phyloP scores from a whole-genome alignment of 2,797 vertebrate species.

The Arrhamphus sclerolepis region DNA sequence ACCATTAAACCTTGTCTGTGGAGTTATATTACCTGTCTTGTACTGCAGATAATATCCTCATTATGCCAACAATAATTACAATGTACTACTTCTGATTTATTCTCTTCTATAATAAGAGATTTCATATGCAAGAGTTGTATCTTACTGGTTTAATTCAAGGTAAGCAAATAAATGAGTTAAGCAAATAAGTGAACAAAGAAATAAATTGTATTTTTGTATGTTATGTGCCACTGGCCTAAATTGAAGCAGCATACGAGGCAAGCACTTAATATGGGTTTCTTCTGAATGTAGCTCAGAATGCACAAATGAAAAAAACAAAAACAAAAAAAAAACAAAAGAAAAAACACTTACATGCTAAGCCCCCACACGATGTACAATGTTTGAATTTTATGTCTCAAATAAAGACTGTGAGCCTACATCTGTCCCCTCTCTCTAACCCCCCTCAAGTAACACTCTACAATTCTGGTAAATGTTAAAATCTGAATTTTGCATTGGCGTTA shows the following conservation, averaged over 20 bases:
- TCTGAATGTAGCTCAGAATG: slow-evolving; percentile 19
- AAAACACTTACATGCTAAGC: slow-evolving; percentile 37
- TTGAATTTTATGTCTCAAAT: slow-evolving; percentile 45
- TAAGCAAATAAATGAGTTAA: not conserved
- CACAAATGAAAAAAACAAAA: slow-evolving; percentile 20
- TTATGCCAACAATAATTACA: slow-evolving; percentile 17
- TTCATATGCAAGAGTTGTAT: not conserved
- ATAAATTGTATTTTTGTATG: no score
- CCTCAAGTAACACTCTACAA: slow-evolving; percentile 39
- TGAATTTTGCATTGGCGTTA: slow-evolving; percentile 3
- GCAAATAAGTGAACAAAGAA: no score
- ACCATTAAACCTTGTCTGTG: not conserved
- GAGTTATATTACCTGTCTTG: not conserved
- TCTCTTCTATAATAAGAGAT: not conserved
- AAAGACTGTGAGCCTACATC: slow-evolving; percentile 40
- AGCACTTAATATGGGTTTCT: slow-evolving; percentile 11
- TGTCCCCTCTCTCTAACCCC: slow-evolving; percentile 15
- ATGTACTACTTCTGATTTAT: not conserved
- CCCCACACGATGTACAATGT: slow-evolving; percentile 57
- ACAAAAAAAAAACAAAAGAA: no score
- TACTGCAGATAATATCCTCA: slow-evolving; percentile 1
- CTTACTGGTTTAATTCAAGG: not conserved
- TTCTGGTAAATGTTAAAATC: slow-evolving; percentile 30
- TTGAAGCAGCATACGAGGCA: not conserved
- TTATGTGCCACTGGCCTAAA: not conserved